These are phyloP conservation scores for Tachuris rubrigastra DNA, from an alignment of 2,113 vertebrate species.

Conservation along the genomic window DNA sequence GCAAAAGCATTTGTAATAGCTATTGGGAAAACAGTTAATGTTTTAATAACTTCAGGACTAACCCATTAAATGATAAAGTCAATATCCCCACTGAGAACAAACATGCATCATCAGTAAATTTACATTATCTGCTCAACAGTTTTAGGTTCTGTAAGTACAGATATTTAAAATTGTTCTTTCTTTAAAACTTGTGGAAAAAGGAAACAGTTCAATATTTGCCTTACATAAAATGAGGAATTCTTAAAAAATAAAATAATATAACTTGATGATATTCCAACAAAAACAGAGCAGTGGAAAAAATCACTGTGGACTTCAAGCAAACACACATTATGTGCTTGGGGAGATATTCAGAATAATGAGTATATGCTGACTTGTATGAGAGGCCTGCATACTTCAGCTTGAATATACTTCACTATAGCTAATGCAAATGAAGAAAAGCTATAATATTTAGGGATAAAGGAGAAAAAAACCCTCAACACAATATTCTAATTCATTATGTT, in stretches of 20 bases:
- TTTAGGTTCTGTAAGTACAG: not conserved
- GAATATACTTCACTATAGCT: not conserved
- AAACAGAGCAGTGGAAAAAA: not conserved
- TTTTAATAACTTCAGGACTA: conserved; percentile 15
- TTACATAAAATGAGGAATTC: not conserved
- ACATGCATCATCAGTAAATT: not conserved
- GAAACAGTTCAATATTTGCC: not conserved
- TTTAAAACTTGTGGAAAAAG: not conserved
- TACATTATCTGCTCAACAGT: not conserved
- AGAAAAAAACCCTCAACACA: not conserved
- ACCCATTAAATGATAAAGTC: not conserved
- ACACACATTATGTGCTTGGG: not conserved
- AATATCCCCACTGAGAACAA: not conserved
- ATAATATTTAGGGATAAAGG: not conserved
- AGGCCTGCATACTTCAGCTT: not conserved
- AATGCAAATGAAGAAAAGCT: not conserved
- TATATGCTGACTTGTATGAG: not conserved
- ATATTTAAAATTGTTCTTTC: not conserved
- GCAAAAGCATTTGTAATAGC: not conserved
- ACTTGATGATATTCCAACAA: not conserved
- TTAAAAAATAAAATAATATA: not conserved
- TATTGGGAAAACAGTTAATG: not conserved
- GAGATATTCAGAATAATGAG: conserved; percentile 11
- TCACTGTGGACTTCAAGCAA: not conserved
- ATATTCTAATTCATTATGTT: not conserved